These are phyloP conservation scores for Hydropotes inermis DNA, from an alignment of 2,113 vertebrate species.

Conservation along the genomic window DNA sequence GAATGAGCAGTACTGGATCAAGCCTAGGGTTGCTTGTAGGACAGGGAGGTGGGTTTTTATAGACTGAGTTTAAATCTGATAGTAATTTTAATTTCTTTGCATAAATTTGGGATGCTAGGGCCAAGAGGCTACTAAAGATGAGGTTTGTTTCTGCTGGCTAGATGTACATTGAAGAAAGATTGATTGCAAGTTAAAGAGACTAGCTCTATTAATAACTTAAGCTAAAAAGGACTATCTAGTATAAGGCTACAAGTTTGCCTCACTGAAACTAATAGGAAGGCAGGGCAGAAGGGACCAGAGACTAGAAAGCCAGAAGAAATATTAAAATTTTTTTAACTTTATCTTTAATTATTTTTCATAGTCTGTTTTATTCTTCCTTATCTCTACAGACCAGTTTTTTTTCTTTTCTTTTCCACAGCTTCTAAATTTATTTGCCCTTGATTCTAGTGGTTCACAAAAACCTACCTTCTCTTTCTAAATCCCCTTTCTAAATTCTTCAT, in stretches of 20 bases:
- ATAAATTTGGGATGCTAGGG: not conserved
- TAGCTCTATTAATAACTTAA: not conserved
- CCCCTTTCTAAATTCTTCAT: not conserved
- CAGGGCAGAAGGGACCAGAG: not conserved
- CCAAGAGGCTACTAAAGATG: not conserved
- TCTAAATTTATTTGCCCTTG: not conserved
- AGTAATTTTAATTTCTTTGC: conserved; percentile 18
- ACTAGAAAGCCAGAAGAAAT: not conserved
- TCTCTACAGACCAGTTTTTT: not conserved
- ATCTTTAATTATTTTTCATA: not conserved
- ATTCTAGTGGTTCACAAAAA: not conserved
- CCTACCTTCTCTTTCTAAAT: not conserved
- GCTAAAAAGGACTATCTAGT: not conserved
- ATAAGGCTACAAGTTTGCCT: not conserved
- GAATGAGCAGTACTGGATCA: not conserved
- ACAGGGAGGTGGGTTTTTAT: not conserved
- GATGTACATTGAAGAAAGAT: not conserved
- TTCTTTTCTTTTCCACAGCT: not conserved
- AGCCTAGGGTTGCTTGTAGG: not conserved
- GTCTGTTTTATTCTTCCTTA: not conserved
- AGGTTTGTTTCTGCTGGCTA: not conserved
- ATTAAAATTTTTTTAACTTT: not conserved
- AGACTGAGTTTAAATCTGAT: not conserved
- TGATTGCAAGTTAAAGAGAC: not conserved
- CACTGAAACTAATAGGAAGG: not conserved